Conservation (phyloP, 2,888 invertebrate species). For the Timema cristinae region DNA sequence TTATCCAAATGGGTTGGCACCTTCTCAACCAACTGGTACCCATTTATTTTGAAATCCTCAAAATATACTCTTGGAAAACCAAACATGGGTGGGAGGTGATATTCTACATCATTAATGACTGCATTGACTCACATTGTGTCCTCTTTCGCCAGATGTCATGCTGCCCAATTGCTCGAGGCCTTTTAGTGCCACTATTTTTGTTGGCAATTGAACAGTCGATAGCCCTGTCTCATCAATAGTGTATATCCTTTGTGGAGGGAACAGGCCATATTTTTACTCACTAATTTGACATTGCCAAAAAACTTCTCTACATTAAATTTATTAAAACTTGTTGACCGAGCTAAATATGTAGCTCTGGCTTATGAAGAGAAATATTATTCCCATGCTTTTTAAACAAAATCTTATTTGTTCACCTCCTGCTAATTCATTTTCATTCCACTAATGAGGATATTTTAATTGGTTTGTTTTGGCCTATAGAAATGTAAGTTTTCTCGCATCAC, state of each 20-base stretch:
- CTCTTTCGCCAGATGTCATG: slow-evolving; percentile 31
- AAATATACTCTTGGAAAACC: slow-evolving; percentile 36
- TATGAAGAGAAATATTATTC: no score
- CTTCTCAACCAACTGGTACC: slow-evolving; percentile 32
- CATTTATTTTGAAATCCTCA: slow-evolving; percentile 32
- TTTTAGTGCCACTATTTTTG: slow-evolving; percentile 36
- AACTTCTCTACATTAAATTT: no score
- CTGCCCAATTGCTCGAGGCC: slow-evolving; percentile 36
- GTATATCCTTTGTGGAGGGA: slow-evolving; percentile 21
- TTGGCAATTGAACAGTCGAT: slow-evolving; percentile 35
- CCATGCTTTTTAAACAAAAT: no score
- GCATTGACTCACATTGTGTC: slow-evolving; percentile 31
- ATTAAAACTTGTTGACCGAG: no score
- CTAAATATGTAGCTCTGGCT: no score
- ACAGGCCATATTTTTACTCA: no score
- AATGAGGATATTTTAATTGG: no score
- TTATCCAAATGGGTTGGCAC: slow-evolving; percentile 28
- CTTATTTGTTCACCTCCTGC: no score
- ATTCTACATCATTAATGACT: slow-evolving; percentile 34
- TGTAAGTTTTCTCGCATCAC: no score
- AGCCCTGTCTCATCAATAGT: slow-evolving; percentile 28
- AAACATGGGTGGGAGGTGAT: slow-evolving; percentile 33
- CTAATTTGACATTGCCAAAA: no score
- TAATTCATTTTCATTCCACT: no score
- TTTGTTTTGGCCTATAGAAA: no score